Evolutionary conservation across 1,140 invertebrate genomes (phyloP).

Genomic region (Steinernema feltiae): DNA sequence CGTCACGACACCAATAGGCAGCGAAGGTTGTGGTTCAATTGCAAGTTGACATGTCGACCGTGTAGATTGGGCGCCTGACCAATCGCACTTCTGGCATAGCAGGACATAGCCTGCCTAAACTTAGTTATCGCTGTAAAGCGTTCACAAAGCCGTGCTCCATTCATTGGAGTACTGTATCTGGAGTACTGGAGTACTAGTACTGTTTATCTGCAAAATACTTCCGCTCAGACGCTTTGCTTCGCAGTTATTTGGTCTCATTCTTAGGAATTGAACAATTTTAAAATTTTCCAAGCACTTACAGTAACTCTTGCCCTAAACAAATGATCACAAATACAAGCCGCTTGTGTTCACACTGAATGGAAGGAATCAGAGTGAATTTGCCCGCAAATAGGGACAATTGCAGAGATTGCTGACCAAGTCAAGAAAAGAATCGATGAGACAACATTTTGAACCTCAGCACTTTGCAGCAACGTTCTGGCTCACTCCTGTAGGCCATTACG

Average conservation of each 20-base stretch:
- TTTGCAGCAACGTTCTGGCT: neutral
- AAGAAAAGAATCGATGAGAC: too few species aligned
- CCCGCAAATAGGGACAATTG: too few species aligned
- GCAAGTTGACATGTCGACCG: too few species aligned
- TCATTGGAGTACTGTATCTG: neutral
- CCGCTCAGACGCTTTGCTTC: neutral
- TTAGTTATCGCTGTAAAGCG: neutral
- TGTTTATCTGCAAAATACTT: neutral
- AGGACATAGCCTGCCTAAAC: neutral
- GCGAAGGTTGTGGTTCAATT: too few species aligned
- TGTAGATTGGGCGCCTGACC: too few species aligned
- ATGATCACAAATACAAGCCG: neutral
- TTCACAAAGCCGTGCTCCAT: neutral
- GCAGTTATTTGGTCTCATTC: neutral
- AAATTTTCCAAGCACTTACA: neutral
- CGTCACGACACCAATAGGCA: too few species aligned
- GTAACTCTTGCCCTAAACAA: neutral
- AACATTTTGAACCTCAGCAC: neutral
- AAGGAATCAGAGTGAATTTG: too few species aligned
- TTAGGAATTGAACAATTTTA: neutral
- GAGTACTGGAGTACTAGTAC: too few species aligned
- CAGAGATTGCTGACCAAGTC: too few species aligned
- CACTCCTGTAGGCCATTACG: neutral
- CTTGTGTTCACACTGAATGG: too few species aligned
- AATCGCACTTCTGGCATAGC: neutral